A percentile compares a stretch with the other conserved stretches of the same genome.
Conservation (phyloP, 1,140 invertebrate genomes). For the Trichonephila clavipes region DNA sequence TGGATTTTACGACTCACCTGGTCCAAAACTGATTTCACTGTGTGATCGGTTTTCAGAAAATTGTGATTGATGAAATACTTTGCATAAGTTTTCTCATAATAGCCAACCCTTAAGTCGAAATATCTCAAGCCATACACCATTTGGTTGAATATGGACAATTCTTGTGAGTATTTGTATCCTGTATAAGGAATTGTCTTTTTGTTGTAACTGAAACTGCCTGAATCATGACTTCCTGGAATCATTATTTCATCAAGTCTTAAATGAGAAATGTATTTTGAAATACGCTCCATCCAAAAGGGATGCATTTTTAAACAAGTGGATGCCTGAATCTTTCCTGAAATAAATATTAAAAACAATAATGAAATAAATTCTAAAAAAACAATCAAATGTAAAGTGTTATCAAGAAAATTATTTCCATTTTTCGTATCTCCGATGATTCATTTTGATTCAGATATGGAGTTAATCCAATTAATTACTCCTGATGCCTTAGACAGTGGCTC, state of each 20-base stretch:
- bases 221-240: conserved; percentile 85
- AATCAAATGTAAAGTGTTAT: no score
- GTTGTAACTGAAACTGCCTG: conserved; percentile 83
- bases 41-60: conserved; percentile 80
- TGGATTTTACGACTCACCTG: conserved; percentile 76
- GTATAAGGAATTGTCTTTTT: conserved; percentile 83
- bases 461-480: no score
- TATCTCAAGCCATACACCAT: conserved; percentile 89
- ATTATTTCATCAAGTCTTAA: conserved; percentile 83
- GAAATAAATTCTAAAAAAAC: no score
- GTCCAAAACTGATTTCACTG: conserved; percentile 72
- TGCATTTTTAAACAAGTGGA: conserved; percentile 82
- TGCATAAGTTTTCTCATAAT: conserved; percentile 80
- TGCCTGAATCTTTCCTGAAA: conserved; percentile 77
- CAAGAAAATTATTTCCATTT: no score
- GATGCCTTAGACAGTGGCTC: no score
- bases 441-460: no score
- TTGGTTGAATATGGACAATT: conserved; percentile 89
- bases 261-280: conserved; percentile 80
- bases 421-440: no score
- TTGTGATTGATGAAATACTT: conserved; percentile 86
- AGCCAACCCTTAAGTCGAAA: conserved; percentile 87
- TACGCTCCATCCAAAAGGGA: conserved; percentile 85
- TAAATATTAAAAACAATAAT: conserved; percentile 1
- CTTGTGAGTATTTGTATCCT: conserved; percentile 82